Evolutionary conservation across 2,113 vertebrate species (phyloP), one percentile per base, ranked within the genome.

Genomic region (Chionis minor): DNA sequence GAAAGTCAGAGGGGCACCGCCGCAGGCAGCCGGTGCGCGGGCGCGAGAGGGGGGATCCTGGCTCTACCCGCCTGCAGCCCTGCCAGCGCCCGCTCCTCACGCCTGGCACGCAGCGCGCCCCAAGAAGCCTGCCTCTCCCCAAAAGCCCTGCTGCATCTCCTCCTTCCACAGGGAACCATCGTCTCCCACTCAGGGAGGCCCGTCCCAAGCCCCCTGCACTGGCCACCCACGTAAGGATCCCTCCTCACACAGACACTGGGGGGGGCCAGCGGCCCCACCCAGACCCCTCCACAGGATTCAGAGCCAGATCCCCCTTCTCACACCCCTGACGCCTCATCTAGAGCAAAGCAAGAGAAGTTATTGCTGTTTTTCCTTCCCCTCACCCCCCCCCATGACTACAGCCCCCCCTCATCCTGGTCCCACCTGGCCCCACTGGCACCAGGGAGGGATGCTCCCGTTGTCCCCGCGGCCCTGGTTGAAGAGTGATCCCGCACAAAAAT

Each of bases 401-500:
- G 83, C 55, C 55, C 67, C 78, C 73, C 73, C 45, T 54, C 13
- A 27, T 14, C 42, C 89, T 35, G 26, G 85, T 79, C 45, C 91
- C 14, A 7, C 51, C 89, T 35, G 26, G 85, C 75, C 45, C 91
- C 14, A 7, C 51, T 58, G 6, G 52, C 61, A 38, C 67, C 63
- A 73, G 63, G 67, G 38, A 90, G 80, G 93, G 91, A 97, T 49
- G 85, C 88, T 95, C 94, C 90, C 35, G 6, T 40, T 81, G 88
- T 93, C 77, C 94, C 81, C 15, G 79, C 8, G 2, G 97, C 95
- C 94, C 96, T 78, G 87, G 83, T 5, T 96, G 93, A 88, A 93
- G 90, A 89, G 72, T 56, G 77, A 95, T 91, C 79, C 92, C 4
- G 2, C 95, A 91, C 32, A 47, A 97, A 97, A 97, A 97, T 84